These are phyloP conservation scores for Coenobita brevimanus DNA, from an alignment of 1,140 invertebrate species.

Conservation along the genomic window DNA sequence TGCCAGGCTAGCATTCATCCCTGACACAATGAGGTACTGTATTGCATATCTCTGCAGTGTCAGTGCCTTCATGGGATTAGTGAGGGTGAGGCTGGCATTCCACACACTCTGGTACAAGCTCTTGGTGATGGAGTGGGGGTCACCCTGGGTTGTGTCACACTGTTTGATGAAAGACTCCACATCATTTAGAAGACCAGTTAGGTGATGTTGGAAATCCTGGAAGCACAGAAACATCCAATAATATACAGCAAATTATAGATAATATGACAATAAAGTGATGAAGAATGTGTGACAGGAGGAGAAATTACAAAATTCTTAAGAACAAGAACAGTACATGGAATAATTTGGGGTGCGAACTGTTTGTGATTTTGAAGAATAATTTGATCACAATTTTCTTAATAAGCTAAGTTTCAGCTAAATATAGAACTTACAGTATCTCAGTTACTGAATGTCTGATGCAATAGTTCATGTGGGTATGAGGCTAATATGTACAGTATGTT, in stretches of 20 bases:
- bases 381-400: not conserved
- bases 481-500: too few species aligned
- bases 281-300: too few species aligned
- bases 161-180: conserved; percentile 16
- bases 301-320: too few species aligned
- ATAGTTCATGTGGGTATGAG: too few species aligned
- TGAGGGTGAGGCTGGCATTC: conserved; percentile 31
- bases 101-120: conserved; percentile 25
- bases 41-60: conserved; percentile 29
- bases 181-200: not conserved
- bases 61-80: conserved; percentile 15
- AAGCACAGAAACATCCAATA: too few species aligned
- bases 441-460: too few species aligned
- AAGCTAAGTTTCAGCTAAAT: not conserved
- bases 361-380: not conserved
- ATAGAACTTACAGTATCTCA: too few species aligned
- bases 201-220: conserved; percentile 42
- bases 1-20: not conserved
- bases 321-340: too few species aligned
- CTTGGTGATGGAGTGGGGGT: conserved; percentile 28
- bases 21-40: conserved; percentile 24
- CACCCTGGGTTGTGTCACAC: conserved; percentile 39
- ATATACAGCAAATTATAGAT: not conserved
- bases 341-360: not conserved
- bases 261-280: too few species aligned